Conservation (phyloP, 2,113 vertebrate species). For the Eidolon helvum region DNA sequence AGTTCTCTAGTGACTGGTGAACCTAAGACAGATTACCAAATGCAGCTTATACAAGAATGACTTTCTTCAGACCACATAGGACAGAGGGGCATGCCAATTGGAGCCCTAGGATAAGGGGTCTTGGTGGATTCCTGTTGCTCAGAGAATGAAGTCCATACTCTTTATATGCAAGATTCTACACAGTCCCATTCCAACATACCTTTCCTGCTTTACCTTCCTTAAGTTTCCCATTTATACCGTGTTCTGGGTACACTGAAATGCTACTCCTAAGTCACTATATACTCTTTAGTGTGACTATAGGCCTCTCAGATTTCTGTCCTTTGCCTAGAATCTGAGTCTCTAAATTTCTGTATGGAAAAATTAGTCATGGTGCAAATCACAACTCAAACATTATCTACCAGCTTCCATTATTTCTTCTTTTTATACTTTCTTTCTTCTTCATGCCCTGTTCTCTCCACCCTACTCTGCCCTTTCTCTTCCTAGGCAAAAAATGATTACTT, state of each 20-base stretch:
- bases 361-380: background rate
- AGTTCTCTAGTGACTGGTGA: background rate
- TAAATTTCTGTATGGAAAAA: background rate
- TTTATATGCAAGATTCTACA: background rate
- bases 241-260: background rate
- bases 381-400: background rate
- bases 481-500: background rate
- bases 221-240: background rate
- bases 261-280: background rate
- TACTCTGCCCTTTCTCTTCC: background rate
- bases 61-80: background rate
- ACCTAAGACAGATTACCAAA: background rate
- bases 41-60: background rate
- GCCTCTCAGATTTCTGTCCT: background rate
- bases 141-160: background rate
- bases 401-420: background rate
- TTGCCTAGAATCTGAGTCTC: background rate
- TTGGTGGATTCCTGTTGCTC: background rate
- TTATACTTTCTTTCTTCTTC: background rate
- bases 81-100: background rate
- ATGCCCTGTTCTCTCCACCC: background rate
- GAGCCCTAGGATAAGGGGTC: background rate
- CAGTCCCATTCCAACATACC: fast-evolving
- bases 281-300: background rate
- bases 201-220: background rate